Percentiles rank a stretch among this genome's conserved stretches.
Conservation (phyloP, 1,140 invertebrate genomes). For the Bombus sibiricus region DNA sequence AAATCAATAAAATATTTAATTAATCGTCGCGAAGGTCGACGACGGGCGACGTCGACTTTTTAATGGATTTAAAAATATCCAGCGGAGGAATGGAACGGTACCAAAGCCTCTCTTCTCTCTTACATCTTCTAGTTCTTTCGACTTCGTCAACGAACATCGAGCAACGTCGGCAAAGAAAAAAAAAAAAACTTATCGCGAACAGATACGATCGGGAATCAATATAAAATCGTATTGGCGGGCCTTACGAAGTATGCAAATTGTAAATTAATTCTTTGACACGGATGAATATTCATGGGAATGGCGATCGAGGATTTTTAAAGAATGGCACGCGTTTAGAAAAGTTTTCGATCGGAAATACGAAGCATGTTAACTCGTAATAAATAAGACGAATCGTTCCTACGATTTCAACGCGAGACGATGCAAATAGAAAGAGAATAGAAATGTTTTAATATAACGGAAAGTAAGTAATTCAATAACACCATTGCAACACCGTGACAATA, state of each 20-base stretch:
- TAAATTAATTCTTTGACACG: slow-evolving; percentile 13
- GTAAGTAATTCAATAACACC: background rate
- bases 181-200: background rate
- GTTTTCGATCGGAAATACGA: background rate
- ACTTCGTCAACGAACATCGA: background rate
- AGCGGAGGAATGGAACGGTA: no score
- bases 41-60: background rate
- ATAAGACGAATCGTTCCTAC: background rate
- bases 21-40: background rate
- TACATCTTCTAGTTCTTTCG: background rate
- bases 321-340: background rate
- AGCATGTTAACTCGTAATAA: background rate
- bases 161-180: background rate
- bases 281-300: slow-evolving; percentile 24
- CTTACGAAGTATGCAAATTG: slow-evolving; percentile 23
- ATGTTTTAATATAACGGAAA: background rate
- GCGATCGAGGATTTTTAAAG: background rate
- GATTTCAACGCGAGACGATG: background rate
- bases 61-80: slow-evolving; percentile 27
- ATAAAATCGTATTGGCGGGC: background rate
- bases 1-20: slow-evolving; percentile 23
- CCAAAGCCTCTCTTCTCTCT: background rate
- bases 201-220: background rate
- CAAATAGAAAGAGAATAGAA: background rate
- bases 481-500: no score